Percentiles rank a stretch among this genome's conserved stretches.
Evolutionary conservation across 2,113 vertebrate species (phyloP).

Genomic region (Pterocles orientalis): DNA sequence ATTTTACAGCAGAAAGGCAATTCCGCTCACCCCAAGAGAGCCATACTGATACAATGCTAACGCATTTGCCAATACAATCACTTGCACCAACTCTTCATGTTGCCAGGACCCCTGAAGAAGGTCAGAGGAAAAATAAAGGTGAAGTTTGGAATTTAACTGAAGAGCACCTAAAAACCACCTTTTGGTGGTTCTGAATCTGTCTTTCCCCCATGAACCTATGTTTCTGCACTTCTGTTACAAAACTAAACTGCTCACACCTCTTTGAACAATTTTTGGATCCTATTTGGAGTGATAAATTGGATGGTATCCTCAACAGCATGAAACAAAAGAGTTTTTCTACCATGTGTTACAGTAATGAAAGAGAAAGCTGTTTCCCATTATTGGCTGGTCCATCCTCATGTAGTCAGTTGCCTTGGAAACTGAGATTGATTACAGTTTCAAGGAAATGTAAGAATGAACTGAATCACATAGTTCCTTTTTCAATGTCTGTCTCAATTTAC

Average conservation of each 20-base stretch:
- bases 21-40: background rate
- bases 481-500: conserved; percentile 18
- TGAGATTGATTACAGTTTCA: conserved; percentile 41
- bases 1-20: background rate
- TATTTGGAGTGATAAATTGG: conserved; percentile 27
- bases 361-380: conserved; percentile 64
- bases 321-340: conserved; percentile 30
- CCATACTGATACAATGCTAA: background rate
- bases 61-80: background rate
- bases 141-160: background rate
- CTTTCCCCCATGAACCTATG: background rate
- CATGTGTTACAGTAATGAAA: conserved; percentile 48
- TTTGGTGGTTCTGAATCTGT: background rate
- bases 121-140: background rate
- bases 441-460: conserved; percentile 48
- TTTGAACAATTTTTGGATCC: conserved; percentile 24
- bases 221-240: background rate
- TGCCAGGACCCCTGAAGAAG: background rate
- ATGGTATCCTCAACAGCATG: background rate
- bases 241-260: background rate
- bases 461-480: background rate
- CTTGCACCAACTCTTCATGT: background rate
- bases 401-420: conserved; percentile 34
- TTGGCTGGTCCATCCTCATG: conserved; percentile 40
- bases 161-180: background rate